phyloP scores from a whole-genome alignment of 1,140 invertebrate species.

The Apolygus lucorum region DNA sequence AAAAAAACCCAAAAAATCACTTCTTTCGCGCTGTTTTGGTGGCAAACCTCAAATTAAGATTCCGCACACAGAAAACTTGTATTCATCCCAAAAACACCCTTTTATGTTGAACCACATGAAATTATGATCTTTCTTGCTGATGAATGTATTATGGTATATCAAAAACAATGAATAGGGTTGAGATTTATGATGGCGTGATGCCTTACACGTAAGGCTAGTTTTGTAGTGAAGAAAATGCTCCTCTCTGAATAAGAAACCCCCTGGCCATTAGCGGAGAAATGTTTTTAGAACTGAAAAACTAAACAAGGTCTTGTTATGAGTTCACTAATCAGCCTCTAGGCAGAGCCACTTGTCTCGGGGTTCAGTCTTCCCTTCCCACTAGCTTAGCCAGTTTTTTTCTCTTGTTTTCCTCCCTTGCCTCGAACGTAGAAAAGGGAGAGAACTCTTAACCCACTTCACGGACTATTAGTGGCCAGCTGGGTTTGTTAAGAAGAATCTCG shows the following conservation, averaged over 20 bases:
- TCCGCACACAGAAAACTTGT: no score
- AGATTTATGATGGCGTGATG: no score
- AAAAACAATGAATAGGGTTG: no score
- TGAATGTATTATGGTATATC: no score
- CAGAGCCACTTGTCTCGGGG: background rate
- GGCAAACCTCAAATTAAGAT: no score
- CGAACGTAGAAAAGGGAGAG: background rate
- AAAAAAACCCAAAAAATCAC: no score
- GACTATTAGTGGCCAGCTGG: constrained; percentile 5
- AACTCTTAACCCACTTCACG: constrained; percentile 13
- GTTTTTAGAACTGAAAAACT: background rate
- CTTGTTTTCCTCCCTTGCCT: background rate
- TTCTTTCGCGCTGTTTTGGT: no score
- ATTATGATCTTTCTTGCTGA: no score
- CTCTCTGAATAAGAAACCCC: background rate
- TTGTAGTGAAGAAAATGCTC: background rate
- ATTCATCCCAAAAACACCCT: no score
- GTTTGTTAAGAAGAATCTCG: background rate
- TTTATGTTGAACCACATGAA: no score
- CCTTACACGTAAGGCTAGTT: no score
- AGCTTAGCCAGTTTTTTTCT: background rate
- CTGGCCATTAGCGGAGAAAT: background rate
- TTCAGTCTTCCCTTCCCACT: background rate
- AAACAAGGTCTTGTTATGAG: constrained; percentile 8
- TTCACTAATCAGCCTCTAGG: constrained; percentile 1